Evolutionary conservation across 2,113 vertebrate species (phyloP).

Genomic region (Nycticryphes semicollaris): DNA sequence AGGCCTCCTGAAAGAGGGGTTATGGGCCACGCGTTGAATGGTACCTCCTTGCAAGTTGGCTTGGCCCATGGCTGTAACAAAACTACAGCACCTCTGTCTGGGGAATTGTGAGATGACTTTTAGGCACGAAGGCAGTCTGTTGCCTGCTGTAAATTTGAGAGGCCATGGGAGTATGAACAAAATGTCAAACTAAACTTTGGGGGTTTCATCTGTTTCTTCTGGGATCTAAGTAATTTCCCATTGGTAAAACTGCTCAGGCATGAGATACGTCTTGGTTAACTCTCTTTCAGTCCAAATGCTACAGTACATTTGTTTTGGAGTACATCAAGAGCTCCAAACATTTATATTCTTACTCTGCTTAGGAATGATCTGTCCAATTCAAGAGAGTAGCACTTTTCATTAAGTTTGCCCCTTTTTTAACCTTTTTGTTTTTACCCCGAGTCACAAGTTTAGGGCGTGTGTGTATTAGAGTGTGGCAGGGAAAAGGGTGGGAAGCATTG

Average conservation of each 20-base stretch:
- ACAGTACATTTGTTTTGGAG: background rate
- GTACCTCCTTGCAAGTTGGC: background rate
- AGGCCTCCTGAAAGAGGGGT: background rate
- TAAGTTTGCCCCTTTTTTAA: background rate
- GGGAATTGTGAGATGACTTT: background rate
- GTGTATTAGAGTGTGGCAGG: fast-evolving
- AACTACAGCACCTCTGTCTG: background rate
- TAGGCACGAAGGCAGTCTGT: background rate
- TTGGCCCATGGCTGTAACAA: background rate
- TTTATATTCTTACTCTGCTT: background rate
- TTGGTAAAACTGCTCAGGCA: background rate
- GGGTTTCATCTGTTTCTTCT: background rate
- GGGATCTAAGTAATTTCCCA: background rate
- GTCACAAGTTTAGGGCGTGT: background rate
- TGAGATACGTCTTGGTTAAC: background rate
- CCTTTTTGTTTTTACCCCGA: too few species aligned
- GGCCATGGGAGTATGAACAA: background rate
- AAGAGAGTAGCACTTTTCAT: background rate
- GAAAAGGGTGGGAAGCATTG: background rate
- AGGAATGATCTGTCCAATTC: background rate
- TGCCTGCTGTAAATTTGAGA: background rate
- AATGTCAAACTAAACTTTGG: background rate
- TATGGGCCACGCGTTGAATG: background rate
- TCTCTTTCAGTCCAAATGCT: background rate
- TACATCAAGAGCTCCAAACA: background rate